Evolutionary conservation across 2,113 vertebrate genomes (phyloP).

Genomic region (Lagopus muta): DNA sequence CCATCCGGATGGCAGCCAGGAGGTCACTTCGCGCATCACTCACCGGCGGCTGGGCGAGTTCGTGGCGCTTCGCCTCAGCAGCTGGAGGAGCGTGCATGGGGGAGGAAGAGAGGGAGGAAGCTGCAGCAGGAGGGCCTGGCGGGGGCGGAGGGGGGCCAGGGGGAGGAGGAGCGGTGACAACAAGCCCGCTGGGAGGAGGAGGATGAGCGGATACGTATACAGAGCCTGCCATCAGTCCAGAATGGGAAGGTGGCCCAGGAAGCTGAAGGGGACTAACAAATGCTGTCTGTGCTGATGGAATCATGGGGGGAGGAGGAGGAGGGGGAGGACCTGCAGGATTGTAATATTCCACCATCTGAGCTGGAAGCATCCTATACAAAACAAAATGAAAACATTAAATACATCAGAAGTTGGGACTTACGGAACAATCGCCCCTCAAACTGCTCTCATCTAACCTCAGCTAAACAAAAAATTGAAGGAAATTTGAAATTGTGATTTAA

Average conservation of each 20-base stretch:
- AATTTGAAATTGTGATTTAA: neutral
- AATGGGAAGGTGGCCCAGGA: conserved; percentile 77
- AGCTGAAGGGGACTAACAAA: conserved; percentile 92
- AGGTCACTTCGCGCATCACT: conserved; percentile 95
- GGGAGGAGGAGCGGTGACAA: conserved; percentile 84
- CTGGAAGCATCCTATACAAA: conserved; percentile 79
- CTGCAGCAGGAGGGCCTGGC: conserved; percentile 81
- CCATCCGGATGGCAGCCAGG: conserved; percentile 97
- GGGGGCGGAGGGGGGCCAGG: conserved; percentile 88
- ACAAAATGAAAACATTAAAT: conserved; percentile 33
- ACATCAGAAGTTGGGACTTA: neutral
- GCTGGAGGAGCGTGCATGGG: conserved; percentile 83
- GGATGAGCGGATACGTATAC: conserved; percentile 78
- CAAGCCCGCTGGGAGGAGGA: conserved; percentile 79
- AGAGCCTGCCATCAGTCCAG: conserved; percentile 68
- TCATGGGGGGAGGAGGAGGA: conserved; percentile 88
- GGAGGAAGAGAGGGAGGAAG: conserved; percentile 80
- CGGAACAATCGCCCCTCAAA: neutral
- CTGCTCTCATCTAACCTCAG: neutral
- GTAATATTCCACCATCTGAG: conserved; percentile 90
- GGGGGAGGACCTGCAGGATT: conserved; percentile 87
- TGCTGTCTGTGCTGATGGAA: conserved; percentile 94
- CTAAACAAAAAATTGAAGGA: neutral
- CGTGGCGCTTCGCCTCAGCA: conserved; percentile 71
- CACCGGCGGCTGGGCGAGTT: conserved; percentile 69